A percentile compares a stretch with the other conserved stretches of the same genome.
Conservation (phyloP, 2,888 invertebrate genomes). For the Lapara coniferarum region DNA sequence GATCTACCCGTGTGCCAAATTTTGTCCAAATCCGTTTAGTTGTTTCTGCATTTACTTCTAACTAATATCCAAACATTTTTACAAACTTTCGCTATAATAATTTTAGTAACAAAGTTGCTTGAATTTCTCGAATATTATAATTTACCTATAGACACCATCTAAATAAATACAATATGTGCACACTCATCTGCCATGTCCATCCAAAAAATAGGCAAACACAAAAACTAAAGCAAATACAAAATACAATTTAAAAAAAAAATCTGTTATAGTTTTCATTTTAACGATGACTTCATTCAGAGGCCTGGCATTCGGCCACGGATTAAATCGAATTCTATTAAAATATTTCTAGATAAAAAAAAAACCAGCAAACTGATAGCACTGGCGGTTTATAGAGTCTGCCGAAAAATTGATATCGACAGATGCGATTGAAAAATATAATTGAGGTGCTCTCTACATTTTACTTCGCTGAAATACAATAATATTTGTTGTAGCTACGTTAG, state of each 20-base stretch:
- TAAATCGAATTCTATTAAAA: conserved; percentile 18
- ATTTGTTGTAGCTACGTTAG: background rate
- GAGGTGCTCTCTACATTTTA: background rate
- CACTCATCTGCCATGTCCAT: too few species aligned
- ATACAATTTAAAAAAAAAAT: conserved; percentile 12
- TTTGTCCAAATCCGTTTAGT: too few species aligned
- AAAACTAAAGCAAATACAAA: conserved; percentile 3
- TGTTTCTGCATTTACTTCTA: too few species aligned
- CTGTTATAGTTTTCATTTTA: conserved; percentile 14
- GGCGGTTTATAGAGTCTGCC: background rate
- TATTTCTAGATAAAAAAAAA: conserved; percentile 22
- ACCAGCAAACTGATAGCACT: background rate
- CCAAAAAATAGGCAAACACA: background rate
- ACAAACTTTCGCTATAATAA: too few species aligned
- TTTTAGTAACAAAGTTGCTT: too few species aligned
- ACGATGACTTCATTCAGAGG: conserved; percentile 16
- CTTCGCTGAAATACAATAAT: background rate
- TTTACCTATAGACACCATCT: too few species aligned
- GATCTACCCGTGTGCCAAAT: too few species aligned
- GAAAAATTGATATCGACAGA: conserved; percentile 6
- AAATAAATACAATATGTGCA: too few species aligned
- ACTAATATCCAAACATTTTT: too few species aligned
- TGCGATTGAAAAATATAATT: background rate
- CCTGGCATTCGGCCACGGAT: conserved; percentile 23
- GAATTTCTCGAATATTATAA: too few species aligned